Evolutionary conservation across 2,888 invertebrate genomes (phyloP).

Genomic region (Aethes cnicana): DNA sequence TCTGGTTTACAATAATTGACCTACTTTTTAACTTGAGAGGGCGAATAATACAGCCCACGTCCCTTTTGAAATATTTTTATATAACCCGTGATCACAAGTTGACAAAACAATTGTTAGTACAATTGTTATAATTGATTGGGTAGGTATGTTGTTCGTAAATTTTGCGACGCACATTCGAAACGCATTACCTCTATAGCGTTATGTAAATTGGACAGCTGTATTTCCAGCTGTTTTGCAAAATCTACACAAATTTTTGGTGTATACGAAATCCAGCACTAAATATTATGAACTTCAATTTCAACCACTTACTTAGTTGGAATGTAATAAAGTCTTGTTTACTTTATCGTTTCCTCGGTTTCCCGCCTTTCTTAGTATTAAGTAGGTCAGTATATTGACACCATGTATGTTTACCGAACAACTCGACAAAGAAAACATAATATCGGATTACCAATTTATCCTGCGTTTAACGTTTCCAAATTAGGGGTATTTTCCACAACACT

Average conservation of each 20-base stretch:
- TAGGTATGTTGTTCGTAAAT: slow-evolving; percentile 6
- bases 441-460: neutral
- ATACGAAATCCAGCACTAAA: too few species aligned
- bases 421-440: neutral
- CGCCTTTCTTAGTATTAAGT: too few species aligned
- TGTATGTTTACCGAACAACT: too few species aligned
- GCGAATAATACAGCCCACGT: neutral
- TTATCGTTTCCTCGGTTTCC: too few species aligned
- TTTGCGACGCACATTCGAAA: slow-evolving; percentile 8
- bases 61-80: slow-evolving; percentile 2
- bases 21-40: neutral
- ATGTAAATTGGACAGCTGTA: slow-evolving; percentile 7
- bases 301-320: too few species aligned
- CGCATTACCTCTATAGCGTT: slow-evolving; percentile 6
- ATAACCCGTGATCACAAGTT: neutral
- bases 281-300: too few species aligned
- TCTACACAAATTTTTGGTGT: too few species aligned
- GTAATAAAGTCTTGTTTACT: too few species aligned
- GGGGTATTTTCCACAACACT: neutral
- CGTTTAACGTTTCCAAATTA: neutral
- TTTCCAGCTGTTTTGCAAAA: too few species aligned
- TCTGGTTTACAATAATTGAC: neutral
- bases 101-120: slow-evolving; percentile 8
- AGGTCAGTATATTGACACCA: too few species aligned
- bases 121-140: slow-evolving; percentile 18